A percentile compares a stretch with the other conserved stretches of the same genome.
phyloP scores from a whole-genome alignment of 2,797 vertebrate species.

The Semotilus atromaculatus region DNA sequence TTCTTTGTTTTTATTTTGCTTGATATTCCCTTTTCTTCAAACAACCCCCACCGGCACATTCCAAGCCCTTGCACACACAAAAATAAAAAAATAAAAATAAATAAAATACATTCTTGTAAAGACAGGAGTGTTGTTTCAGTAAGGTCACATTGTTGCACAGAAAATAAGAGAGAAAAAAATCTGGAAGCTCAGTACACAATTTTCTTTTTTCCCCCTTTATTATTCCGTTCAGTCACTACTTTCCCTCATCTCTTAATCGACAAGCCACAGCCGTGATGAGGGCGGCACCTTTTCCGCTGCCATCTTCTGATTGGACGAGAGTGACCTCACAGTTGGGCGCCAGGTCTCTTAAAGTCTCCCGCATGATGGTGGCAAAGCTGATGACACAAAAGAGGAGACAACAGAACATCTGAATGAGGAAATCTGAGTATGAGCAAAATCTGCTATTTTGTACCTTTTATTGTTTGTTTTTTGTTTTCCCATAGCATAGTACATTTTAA shows the following conservation, averaged over 20 bases:
- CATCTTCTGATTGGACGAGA: constrained; percentile 92
- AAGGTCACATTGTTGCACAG: constrained; percentile 5
- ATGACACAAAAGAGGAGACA: background rate
- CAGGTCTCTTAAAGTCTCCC: constrained; percentile 86
- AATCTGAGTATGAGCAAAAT: background rate
- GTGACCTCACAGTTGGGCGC: constrained; percentile 89
- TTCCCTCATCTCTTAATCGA: constrained; percentile 81
- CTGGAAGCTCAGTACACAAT: background rate
- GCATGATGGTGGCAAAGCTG: constrained; percentile 92
- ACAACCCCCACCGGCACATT: background rate
- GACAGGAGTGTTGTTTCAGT: constrained; percentile 15
- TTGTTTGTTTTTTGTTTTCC: background rate
- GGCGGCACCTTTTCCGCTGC: constrained; percentile 94
- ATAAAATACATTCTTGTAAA: background rate
- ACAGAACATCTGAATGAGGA: background rate
- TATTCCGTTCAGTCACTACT: constrained; percentile 53
- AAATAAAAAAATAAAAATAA: background rate
- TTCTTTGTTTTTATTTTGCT: background rate
- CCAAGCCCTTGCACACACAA: background rate
- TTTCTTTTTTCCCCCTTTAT: background rate
- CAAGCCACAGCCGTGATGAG: constrained; percentile 96
- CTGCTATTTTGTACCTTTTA: background rate
- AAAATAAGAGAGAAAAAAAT: background rate
- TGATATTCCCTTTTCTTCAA: background rate
- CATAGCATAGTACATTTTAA: background rate